Conservation (phyloP, 2,797 vertebrate species). For the Chelidonichthys spinosus region DNA sequence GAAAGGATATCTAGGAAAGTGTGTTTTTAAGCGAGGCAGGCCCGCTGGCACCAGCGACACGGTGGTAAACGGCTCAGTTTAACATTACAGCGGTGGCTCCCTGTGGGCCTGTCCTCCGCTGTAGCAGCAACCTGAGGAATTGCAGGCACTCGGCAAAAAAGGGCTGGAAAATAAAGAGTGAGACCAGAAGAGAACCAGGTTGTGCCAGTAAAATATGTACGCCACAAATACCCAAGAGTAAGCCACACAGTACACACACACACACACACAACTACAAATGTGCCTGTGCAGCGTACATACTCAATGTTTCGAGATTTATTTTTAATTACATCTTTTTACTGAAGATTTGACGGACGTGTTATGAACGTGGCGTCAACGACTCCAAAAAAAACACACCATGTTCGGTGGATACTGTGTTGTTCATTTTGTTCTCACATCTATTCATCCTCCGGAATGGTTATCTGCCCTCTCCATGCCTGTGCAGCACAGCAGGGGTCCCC, state of each 20-base stretch:
- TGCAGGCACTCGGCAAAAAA: slow-evolving; percentile 70
- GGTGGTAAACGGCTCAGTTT: slow-evolving; percentile 74
- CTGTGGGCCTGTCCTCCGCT: slow-evolving; percentile 71
- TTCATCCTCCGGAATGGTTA: slow-evolving; percentile 79
- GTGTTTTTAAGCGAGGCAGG: slow-evolving; percentile 60
- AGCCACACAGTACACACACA: slow-evolving; percentile 14
- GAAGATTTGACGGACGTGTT: slow-evolving; percentile 52
- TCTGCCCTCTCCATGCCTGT: slow-evolving; percentile 81
- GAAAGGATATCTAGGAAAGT: slow-evolving; percentile 57
- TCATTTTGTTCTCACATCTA: slow-evolving; percentile 65
- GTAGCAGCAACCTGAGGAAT: slow-evolving; percentile 77
- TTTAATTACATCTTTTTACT: slow-evolving; percentile 12
- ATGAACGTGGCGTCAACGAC: slow-evolving; percentile 51
- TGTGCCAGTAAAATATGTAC: slow-evolving; percentile 75
- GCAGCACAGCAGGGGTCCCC: slow-evolving; percentile 80
- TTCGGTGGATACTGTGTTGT: slow-evolving; percentile 56
- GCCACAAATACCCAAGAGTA: slow-evolving; percentile 55
- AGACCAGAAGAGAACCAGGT: slow-evolving; percentile 79
- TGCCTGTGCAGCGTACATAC: slow-evolving; percentile 5
- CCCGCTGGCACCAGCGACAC: slow-evolving; percentile 69
- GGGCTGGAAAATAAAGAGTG: slow-evolving; percentile 76
- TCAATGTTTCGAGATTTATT: slow-evolving; percentile 36
- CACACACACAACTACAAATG: slow-evolving; percentile 46
- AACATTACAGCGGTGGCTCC: slow-evolving; percentile 77
- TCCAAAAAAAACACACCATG: slow-evolving; percentile 45